Conservation (phyloP, 2,113 vertebrate genomes). For the Nycticorax nycticorax region DNA sequence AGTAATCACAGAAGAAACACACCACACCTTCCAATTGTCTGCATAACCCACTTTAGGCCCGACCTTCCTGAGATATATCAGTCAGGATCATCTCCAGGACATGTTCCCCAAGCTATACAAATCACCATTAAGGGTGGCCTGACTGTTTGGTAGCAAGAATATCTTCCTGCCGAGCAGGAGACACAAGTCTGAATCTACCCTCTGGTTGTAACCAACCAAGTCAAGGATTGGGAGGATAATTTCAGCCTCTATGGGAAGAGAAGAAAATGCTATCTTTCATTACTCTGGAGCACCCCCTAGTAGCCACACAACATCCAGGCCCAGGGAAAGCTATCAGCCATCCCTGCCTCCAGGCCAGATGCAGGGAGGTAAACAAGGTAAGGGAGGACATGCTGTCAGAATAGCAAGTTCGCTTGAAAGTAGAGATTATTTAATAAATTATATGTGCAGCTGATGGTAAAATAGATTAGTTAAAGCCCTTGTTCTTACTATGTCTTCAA, state of each 20-base stretch:
- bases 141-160: slow-evolving; percentile 19
- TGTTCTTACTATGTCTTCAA: not conserved
- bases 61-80: slow-evolving; percentile 45
- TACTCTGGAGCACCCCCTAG: slow-evolving; percentile 70
- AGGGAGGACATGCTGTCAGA: not conserved
- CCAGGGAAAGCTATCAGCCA: not conserved
- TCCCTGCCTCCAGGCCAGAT: not conserved
- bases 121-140: slow-evolving; percentile 56
- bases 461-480: not conserved
- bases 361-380: not conserved
- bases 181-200: slow-evolving; percentile 59
- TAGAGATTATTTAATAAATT: not conserved
- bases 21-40: slow-evolving; percentile 64
- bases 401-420: not conserved
- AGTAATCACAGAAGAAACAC: slow-evolving; percentile 63
- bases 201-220: slow-evolving; percentile 44
- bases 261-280: not conserved
- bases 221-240: slow-evolving; percentile 34
- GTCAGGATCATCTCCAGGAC: slow-evolving; percentile 68
- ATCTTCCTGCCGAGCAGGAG: slow-evolving; percentile 68
- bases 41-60: slow-evolving; percentile 61
- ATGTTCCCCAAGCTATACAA: slow-evolving; percentile 71
- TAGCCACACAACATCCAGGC: not conserved
- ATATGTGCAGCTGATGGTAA: not conserved
- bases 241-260: slow-evolving; percentile 39